These are phyloP conservation scores for Grantiella picta DNA, from an alignment of 2,113 vertebrate species.

Conservation along the genomic window DNA sequence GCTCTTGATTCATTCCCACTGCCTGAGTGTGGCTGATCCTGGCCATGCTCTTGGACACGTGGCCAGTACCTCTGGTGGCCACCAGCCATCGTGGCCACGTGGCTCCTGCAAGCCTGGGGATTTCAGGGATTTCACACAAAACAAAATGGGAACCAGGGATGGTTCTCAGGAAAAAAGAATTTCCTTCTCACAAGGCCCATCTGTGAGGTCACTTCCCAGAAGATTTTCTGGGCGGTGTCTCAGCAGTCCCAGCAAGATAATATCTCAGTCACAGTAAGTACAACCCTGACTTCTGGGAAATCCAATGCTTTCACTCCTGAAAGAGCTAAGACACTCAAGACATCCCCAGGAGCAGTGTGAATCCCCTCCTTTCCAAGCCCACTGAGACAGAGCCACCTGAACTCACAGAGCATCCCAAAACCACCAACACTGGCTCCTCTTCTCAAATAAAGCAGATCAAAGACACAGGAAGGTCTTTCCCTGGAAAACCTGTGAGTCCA, in stretches of 20 bases:
- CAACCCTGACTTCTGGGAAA: background rate
- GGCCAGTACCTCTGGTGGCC: rapidly evolving
- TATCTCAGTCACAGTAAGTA: background rate
- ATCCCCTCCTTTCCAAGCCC: background rate
- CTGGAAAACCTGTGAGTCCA: background rate
- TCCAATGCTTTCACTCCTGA: background rate
- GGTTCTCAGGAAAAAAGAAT: background rate
- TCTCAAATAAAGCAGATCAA: background rate
- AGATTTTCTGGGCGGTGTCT: background rate
- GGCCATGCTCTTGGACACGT: rapidly evolving
- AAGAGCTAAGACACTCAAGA: background rate
- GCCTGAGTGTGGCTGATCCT: background rate
- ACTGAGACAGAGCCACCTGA: background rate
- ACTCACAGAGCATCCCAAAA: background rate
- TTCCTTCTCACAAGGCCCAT: background rate
- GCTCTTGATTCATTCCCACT: background rate
- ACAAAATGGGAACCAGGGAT: background rate
- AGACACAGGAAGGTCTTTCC: background rate
- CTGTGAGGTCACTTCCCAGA: background rate
- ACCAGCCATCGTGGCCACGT: background rate
- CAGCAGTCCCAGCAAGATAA: background rate
- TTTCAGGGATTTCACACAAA: background rate
- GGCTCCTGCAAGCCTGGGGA: background rate
- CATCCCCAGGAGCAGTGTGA: background rate
- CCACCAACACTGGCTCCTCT: background rate